phyloP scores from a whole-genome alignment of 2,797 vertebrate genomes.

The Pipistrellus kuhlii region DNA sequence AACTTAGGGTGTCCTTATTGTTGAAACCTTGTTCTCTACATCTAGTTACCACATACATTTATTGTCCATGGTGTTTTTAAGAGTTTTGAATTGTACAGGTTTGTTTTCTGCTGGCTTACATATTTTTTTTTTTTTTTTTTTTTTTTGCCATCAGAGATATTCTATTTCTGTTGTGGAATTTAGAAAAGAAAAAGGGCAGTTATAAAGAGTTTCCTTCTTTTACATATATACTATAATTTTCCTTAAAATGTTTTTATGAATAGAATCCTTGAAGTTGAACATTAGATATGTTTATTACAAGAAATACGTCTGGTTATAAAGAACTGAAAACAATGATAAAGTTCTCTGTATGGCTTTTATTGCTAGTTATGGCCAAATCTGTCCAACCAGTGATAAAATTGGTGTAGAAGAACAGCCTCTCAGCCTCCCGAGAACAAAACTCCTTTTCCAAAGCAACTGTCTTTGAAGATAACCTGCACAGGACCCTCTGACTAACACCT shows the following conservation, averaged over 20 bases:
- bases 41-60: neutral
- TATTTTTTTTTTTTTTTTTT: neutral
- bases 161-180: constrained; percentile 38
- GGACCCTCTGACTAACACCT: neutral
- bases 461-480: neutral
- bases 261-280: constrained; percentile 42
- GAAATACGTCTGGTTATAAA: constrained; percentile 9
- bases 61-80: neutral
- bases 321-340: neutral
- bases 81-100: neutral
- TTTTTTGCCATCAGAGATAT: neutral
- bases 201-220: constrained; percentile 9
- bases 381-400: neutral
- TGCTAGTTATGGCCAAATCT: neutral
- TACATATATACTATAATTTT: constrained; percentile 1
- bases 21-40: constrained; percentile 33
- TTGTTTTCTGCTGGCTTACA: neutral
- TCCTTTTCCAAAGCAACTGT: neutral
- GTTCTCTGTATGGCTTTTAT: neutral
- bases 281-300: neutral
- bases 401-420: neutral
- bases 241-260: constrained; percentile 40
- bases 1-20: neutral
- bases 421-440: neutral
- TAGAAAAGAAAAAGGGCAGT: neutral